Evolutionary conservation across 1,140 invertebrate species (phyloP), one percentile per base, ranked within the genome.

Genomic region (Drosophila pruinosa): DNA sequence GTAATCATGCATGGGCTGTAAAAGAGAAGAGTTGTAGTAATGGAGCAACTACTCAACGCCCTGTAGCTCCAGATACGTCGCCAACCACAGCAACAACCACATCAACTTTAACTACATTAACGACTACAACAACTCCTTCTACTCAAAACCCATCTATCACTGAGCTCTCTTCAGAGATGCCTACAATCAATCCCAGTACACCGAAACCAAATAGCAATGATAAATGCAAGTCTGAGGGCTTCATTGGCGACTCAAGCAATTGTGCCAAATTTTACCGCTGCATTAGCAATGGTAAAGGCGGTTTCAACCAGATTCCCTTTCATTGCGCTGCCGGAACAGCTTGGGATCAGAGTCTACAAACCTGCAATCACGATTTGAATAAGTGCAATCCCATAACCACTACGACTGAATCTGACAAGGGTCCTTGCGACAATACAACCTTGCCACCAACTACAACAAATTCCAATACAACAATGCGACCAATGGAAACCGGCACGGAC

Each of bases 221-320:
- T 17, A 75, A 59, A 38, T 90, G 88, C 15, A 69, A 34, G 26
- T 53, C 68, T 1, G 85, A 89, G 19, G 88, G 88, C 4, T 81
- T 81, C 19, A 77, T 76, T 17, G 73, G 72, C 5, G 89, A 91
- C 71, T 64, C 72, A 6, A 86, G 91, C 26, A 92, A 95, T 61
- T 96, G 95, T 69, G 92, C 88, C 31, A 94, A 94, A 73, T 96
- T 96, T 75, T 95, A 95, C 73, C 92, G 94, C 74, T 96, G 95
- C 89, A 93, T 95, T 0, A 86, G 92, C 45, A 92, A 93, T 54
- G 93, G 93, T 1, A 89, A 92, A 24, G 92, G 92, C 12, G 92
- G 92, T 1, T 94, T 91, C 45, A 92, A 76, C 1, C 92, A 92
- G 74, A 93, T 94, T 75, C 92, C 94, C 41, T 95, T 94, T 81